A percentile compares a stretch with the other conserved stretches of the same genome.
These are phyloP conservation scores for Autographa gamma DNA, from an alignment of 2,888 invertebrate genomes.

Conservation along the genomic window DNA sequence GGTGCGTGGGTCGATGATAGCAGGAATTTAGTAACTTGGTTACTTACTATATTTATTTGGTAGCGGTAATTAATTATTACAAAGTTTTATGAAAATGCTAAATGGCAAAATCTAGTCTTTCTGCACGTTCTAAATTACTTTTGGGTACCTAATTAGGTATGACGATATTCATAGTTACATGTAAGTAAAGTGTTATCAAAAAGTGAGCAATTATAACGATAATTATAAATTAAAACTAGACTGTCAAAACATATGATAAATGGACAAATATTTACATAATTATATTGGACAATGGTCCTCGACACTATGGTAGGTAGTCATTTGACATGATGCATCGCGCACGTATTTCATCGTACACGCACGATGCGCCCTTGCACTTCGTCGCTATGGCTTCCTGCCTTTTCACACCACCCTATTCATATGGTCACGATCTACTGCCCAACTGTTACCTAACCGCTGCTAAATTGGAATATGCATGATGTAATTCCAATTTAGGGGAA, in stretches of 20 bases:
- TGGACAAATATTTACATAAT: conserved; percentile 36
- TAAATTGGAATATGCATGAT: conserved; percentile 65
- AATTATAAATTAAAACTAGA: conserved; percentile 21
- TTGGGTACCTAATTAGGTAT: no score
- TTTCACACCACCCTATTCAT: conserved; percentile 78
- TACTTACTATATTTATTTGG: conserved; percentile 4
- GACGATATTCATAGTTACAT: no score
- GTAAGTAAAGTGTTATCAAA: not conserved
- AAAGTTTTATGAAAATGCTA: no score
- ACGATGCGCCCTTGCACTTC: conserved; percentile 78
- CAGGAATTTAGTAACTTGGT: conserved; percentile 19
- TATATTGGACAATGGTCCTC: conserved; percentile 47
- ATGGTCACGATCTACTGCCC: conserved; percentile 74
- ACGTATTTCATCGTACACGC: conserved; percentile 46
- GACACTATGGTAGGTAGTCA: conserved; percentile 48
- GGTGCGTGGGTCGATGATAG: conserved; percentile 40
- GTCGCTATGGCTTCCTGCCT: conserved; percentile 73
- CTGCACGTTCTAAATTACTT: no score
- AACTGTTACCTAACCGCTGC: conserved; percentile 66
- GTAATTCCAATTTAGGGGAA: conserved; percentile 57
- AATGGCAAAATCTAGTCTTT: no score
- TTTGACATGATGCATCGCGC: conserved; percentile 57
- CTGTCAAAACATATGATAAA: conserved; percentile 14
- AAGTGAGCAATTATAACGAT: not conserved
- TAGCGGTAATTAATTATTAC: not conserved